These are phyloP conservation scores for Escarpia spicata DNA, from an alignment of 2,888 invertebrate species.

Conservation along the genomic window DNA sequence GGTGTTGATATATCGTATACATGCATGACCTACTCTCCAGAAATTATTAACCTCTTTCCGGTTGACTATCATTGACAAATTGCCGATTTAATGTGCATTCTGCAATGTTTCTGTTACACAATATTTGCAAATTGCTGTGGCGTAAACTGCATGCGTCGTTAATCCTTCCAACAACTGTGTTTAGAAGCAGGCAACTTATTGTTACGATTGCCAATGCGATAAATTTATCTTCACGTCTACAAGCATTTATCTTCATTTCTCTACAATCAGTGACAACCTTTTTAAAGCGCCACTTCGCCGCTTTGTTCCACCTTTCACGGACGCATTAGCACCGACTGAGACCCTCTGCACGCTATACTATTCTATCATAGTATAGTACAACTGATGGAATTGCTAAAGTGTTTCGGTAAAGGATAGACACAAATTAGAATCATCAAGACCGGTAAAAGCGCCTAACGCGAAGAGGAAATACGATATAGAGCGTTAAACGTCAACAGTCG, in stretches of 20 bases:
- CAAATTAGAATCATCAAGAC: slow-evolving; percentile 9
- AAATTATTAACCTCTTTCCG: neutral
- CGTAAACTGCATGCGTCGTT: neutral
- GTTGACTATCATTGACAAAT: neutral
- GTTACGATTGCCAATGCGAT: neutral
- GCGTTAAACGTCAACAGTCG: neutral
- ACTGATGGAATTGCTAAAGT: neutral
- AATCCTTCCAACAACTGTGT: neutral
- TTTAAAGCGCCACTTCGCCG: neutral
- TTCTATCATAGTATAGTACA: neutral
- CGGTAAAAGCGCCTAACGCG: neutral
- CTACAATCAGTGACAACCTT: neutral
- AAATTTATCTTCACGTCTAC: neutral
- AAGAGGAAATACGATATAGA: neutral
- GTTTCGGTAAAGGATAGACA: neutral
- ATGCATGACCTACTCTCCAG: neutral
- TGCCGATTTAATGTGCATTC: neutral
- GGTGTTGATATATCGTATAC: neutral
- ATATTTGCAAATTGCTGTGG: neutral
- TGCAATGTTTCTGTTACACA: neutral
- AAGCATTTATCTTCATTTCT: slow-evolving; percentile 4
- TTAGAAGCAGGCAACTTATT: neutral
- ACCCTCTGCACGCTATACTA: neutral
- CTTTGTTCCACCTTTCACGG: neutral
- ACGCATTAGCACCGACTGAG: neutral